Percentiles rank a stretch among this genome's conserved stretches.
Evolutionary conservation across 2,888 invertebrate species (phyloP).

Genomic region (Rhagium mordax): DNA sequence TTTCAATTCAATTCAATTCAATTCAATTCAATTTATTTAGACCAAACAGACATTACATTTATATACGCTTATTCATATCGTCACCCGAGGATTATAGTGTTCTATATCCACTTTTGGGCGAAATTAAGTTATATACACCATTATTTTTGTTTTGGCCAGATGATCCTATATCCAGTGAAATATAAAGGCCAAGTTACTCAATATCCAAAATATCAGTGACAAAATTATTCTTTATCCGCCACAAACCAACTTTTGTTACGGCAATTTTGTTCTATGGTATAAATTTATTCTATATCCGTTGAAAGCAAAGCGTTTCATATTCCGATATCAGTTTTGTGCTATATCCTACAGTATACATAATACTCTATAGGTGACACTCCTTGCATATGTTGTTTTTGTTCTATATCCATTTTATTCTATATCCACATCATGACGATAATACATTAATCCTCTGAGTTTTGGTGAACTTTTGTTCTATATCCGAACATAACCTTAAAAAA

Average conservation of each 20-base stretch:
- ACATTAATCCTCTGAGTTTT: not conserved
- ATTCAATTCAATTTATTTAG: too few relatives aligned
- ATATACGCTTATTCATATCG: too few relatives aligned
- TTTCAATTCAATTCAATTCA: too few relatives aligned
- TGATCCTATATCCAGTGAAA: slow-evolving; percentile 1
- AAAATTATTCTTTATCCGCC: slow-evolving; percentile 7
- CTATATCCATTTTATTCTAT: slow-evolving; percentile 16
- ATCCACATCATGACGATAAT: slow-evolving; percentile 7
- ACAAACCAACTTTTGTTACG: slow-evolving; percentile 3
- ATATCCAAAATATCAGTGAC: slow-evolving; percentile 15
- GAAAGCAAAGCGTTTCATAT: not conserved
- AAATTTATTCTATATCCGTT: slow-evolving; percentile 11
- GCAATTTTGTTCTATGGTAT: not conserved
- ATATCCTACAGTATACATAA: slow-evolving; percentile 5
- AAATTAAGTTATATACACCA: slow-evolving; percentile 12
- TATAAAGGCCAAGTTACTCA: not conserved
- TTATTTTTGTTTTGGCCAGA: not conserved
- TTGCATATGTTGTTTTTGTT: not conserved
- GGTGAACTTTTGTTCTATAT: slow-evolving; percentile 7
- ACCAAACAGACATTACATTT: too few relatives aligned
- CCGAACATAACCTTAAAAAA: slow-evolving; percentile 5
- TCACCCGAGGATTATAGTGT: slow-evolving; percentile 1
- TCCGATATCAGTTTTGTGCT: slow-evolving; percentile 1
- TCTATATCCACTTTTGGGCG: not conserved
- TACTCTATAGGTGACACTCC: not conserved